Evolutionary conservation across 2,113 vertebrate species (phyloP), one percentile per base, ranked within the genome.

Genomic region (Eurystomus gularis): DNA sequence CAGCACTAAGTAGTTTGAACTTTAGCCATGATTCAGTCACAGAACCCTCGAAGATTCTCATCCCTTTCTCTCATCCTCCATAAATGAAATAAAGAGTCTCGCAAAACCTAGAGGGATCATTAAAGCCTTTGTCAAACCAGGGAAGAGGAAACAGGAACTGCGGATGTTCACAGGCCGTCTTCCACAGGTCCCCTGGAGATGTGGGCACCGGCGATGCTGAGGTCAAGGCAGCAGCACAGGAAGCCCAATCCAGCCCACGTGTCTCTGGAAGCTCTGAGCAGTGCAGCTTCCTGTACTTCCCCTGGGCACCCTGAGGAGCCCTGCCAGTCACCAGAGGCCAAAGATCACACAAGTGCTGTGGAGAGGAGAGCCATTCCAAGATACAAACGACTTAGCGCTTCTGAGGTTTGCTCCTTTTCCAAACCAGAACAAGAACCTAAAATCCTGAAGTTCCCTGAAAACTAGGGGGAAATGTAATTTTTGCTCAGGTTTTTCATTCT

Each of bases 241-340:
- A 35, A 77, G 81, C 42, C 42, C 42, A 23, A 1, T 33, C 19
- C 90, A 82, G 33, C 86, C 91, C 77, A 8, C 70, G 28, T 28
- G 61, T 10, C 86, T 72, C 46, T 81, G 86, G 76, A 72, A 95
- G 72, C 72, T 46, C 76, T 2, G 64, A 70, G 91, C 82, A 12
- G 7, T 3, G 54, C 80, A 54, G 80, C 31, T 81, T 61, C 94
- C 72, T 3, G 0, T n/a, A 37, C 76, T 57, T 81, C 73, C 85
- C 73, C 66, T 14, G 49, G 75, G 61, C 78, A 95, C 40, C 73
- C 73, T 8, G 10, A 91, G 54, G 62, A 85, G 54, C 87, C 7
- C 70, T 85, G 94, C 57, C 91, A 57, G 61, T 8, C 75, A 52
- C 91, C 85, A 51, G 57, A 52, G 94, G 93, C 95, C 91, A 88